A percentile compares a stretch with the other conserved stretches of the same genome.
These are phyloP conservation scores for Rhabditoides inermis DNA, from an alignment of 2,888 invertebrate species.

Conservation along the genomic window DNA sequence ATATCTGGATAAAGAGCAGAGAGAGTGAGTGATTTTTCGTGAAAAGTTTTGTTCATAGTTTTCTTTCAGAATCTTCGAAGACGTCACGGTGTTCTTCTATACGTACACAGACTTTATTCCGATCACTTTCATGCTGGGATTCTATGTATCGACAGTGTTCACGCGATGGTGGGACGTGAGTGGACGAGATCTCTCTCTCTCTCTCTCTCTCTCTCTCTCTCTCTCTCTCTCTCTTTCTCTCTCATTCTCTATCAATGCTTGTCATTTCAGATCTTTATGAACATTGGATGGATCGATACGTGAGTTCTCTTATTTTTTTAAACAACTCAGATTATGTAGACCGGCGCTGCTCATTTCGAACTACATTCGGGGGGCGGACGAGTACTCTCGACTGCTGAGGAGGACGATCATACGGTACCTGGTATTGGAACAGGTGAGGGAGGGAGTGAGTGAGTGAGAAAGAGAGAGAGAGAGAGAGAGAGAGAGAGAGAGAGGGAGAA, in stretches of 20 bases:
- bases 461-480: too few relatives aligned
- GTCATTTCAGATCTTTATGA: constrained; percentile 45
- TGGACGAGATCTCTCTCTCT: too few relatives aligned
- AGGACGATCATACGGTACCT: constrained; percentile 43
- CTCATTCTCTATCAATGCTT: too few relatives aligned
- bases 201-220: background rate
- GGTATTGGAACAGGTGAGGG: constrained; percentile 35
- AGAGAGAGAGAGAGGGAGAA: too few relatives aligned
- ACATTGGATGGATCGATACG: constrained; percentile 51
- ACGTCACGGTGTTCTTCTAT: constrained; percentile 42
- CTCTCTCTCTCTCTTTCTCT: too few relatives aligned
- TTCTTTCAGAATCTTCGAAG: constrained; percentile 38
- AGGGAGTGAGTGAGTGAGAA: too few relatives aligned
- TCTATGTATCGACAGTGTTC: constrained; percentile 48
- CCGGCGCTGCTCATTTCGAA: constrained; percentile 41
- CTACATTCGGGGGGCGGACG: constrained; percentile 32
- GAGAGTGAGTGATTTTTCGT: constrained; percentile 21
- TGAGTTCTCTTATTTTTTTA: constrained; percentile 14
- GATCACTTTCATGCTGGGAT: constrained; percentile 47
- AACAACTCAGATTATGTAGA: constrained; percentile 4
- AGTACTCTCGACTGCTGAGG: constrained; percentile 32
- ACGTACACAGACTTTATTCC: constrained; percentile 46
- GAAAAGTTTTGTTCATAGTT: background rate
- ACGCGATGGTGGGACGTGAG: constrained; percentile 35
- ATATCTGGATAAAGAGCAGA: constrained; percentile 23